Evolutionary conservation across 2,797 vertebrate species (phyloP).

Genomic region (Lutjanus campechanus): DNA sequence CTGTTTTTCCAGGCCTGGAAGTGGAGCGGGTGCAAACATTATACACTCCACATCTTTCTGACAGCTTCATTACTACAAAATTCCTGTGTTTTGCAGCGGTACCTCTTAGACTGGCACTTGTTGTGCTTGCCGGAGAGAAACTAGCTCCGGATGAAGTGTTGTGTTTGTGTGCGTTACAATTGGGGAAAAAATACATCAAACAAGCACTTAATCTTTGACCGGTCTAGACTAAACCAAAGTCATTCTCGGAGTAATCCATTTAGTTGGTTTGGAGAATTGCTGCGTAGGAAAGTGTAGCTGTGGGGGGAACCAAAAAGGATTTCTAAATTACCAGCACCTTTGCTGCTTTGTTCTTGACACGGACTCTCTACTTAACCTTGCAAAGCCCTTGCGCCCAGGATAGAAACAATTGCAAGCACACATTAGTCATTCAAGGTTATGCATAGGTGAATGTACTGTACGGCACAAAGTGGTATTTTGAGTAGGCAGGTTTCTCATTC

Average conservation of each 20-base stretch:
- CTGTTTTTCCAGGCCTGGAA: constrained; percentile 26
- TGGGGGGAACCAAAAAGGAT: constrained; percentile 25
- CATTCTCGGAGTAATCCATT: constrained; percentile 54
- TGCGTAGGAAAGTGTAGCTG: constrained; percentile 15
- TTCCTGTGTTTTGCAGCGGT: constrained; percentile 54
- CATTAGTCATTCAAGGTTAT: constrained; percentile 54
- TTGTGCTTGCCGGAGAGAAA: constrained; percentile 58
- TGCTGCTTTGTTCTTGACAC: constrained; percentile 46
- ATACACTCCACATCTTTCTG: constrained; percentile 65
- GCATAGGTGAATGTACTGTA: constrained; percentile 36
- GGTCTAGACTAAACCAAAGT: constrained; percentile 48
- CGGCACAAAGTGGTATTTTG: constrained; percentile 31
- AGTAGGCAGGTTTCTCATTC: constrained; percentile 51
- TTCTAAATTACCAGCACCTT: constrained; percentile 38
- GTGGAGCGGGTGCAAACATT: constrained; percentile 52
- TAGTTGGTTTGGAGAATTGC: constrained; percentile 49
- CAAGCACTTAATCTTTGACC: constrained; percentile 61
- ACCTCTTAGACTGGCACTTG: constrained; percentile 53
- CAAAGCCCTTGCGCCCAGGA: constrained; percentile 26
- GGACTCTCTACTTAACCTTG: constrained; percentile 52
- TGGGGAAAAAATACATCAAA: constrained; percentile 61
- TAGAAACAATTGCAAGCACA: constrained; percentile 28
- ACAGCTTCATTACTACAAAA: constrained; percentile 71
- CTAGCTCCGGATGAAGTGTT: constrained; percentile 53
- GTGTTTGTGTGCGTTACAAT: constrained; percentile 64